Evolutionary conservation across 1,140 invertebrate species (phyloP).

Genomic region (Diprion similis): DNA sequence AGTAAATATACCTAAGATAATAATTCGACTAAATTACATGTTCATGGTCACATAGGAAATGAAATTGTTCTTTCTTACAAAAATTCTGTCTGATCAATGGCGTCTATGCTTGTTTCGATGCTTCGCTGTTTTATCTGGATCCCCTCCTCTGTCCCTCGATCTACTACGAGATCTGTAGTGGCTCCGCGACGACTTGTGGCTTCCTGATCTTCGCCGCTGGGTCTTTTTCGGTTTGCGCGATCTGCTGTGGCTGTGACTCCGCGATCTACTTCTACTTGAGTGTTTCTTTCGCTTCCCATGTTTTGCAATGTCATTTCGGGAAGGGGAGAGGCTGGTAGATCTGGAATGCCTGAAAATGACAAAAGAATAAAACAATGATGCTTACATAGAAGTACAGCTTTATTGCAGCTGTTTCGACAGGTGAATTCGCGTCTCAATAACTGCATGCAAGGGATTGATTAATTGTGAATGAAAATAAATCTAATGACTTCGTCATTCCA

Average conservation of each 20-base stretch:
- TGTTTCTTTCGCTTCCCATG: constrained; percentile 61
- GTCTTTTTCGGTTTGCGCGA: constrained; percentile 59
- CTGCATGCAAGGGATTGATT: too few species aligned
- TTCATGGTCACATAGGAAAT: not conserved
- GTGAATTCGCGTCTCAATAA: too few species aligned
- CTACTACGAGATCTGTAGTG: constrained; percentile 64
- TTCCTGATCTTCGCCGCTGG: constrained; percentile 56
- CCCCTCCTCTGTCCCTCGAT: constrained; percentile 53
- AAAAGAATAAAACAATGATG: constrained; percentile 25
- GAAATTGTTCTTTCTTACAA: too few species aligned
- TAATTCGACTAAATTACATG: not conserved
- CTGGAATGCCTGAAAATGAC: constrained; percentile 53
- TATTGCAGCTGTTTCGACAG: too few species aligned
- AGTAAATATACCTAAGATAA: not conserved
- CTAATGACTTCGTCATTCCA: not conserved
- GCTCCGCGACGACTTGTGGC: constrained; percentile 61
- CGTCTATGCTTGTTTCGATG: constrained; percentile 55
- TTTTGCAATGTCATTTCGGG: constrained; percentile 49
- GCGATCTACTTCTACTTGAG: constrained; percentile 61
- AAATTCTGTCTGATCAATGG: constrained; percentile 34
- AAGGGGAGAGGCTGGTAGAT: constrained; percentile 51
- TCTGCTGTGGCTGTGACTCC: constrained; percentile 61
- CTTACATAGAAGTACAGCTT: not conserved
- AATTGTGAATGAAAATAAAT: constrained; percentile 2
- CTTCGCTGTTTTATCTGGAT: constrained; percentile 53